Conservation (phyloP, 2,113 vertebrate genomes). For the Accipiter virgatus region DNA sequence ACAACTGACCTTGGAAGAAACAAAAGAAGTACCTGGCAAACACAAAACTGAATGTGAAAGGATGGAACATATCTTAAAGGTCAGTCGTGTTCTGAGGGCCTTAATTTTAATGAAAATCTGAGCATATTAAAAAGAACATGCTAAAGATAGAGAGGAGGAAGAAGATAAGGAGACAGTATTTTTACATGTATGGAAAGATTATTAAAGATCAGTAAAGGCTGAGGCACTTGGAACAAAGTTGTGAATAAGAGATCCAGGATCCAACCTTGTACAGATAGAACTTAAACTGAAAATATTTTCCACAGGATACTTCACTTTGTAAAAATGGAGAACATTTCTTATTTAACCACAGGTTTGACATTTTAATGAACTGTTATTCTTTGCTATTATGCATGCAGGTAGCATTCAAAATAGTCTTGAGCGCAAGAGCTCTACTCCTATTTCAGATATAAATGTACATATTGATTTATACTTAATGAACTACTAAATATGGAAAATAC, state of each 20-base stretch:
- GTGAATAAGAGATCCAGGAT: not conserved
- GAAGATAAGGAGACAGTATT: not conserved
- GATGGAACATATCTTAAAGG: not conserved
- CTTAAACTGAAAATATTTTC: not conserved
- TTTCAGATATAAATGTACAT: slow-evolving; percentile 10
- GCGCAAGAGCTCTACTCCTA: not conserved
- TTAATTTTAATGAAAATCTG: not conserved
- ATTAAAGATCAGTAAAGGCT: not conserved
- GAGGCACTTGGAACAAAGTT: not conserved
- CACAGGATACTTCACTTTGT: not conserved
- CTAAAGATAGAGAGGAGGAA: not conserved
- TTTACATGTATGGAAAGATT: not conserved
- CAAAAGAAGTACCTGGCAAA: not conserved
- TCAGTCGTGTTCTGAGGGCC: not conserved
- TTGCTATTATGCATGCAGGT: not conserved
- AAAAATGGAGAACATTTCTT: not conserved
- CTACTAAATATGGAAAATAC: slow-evolving; percentile 39
- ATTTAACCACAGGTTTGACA: not conserved
- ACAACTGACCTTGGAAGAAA: not conserved
- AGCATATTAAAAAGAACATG: not conserved
- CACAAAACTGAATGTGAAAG: not conserved
- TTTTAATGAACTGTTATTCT: not conserved
- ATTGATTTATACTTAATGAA: slow-evolving; percentile 45
- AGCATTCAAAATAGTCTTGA: not conserved
- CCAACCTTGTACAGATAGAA: not conserved